A percentile compares a stretch with the other conserved stretches of the same genome.
phyloP scores from a whole-genome alignment of 2,888 invertebrate genomes.

The Napeogenes sylphis region DNA sequence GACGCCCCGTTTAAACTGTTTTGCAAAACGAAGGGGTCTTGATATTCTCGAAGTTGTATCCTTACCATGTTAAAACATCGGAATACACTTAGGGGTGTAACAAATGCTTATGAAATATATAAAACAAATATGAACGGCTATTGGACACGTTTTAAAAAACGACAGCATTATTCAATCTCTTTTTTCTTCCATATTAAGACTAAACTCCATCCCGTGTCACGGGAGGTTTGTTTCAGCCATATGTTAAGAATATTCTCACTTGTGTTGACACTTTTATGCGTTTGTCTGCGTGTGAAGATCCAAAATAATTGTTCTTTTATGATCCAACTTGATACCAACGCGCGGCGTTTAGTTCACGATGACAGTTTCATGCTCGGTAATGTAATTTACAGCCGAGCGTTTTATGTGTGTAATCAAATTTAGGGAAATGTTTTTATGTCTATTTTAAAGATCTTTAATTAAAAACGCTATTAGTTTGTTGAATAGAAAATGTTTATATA shows the following conservation, averaged over 20 bases:
- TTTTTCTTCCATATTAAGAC: slow-evolving; percentile 21
- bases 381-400: slow-evolving; percentile 38
- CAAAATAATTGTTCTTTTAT: slow-evolving; percentile 65
- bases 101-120: no score
- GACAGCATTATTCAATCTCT: slow-evolving; percentile 3
- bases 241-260: slow-evolving; percentile 53
- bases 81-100: no score
- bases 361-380: slow-evolving; percentile 62
- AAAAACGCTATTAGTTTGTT: background rate
- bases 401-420: slow-evolving; percentile 33
- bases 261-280: slow-evolving; percentile 67
- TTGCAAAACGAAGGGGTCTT: slow-evolving; percentile 42
- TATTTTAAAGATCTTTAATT: slow-evolving; percentile 14
- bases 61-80: slow-evolving; percentile 47
- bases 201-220: slow-evolving; percentile 38
- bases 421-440: slow-evolving; percentile 16
- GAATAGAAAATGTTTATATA: background rate
- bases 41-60: slow-evolving; percentile 39
- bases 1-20: slow-evolving; percentile 64
- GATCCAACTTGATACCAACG: slow-evolving; percentile 57
- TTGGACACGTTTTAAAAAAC: slow-evolving; percentile 10
- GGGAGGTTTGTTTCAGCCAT: slow-evolving; percentile 47
- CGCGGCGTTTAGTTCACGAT: slow-evolving; percentile 59
- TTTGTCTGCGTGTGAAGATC: slow-evolving; percentile 62
- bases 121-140: background rate